Base-by-base conservation (phyloP, 2,888 invertebrate species). In the Heteropelma amictum region DNA sequence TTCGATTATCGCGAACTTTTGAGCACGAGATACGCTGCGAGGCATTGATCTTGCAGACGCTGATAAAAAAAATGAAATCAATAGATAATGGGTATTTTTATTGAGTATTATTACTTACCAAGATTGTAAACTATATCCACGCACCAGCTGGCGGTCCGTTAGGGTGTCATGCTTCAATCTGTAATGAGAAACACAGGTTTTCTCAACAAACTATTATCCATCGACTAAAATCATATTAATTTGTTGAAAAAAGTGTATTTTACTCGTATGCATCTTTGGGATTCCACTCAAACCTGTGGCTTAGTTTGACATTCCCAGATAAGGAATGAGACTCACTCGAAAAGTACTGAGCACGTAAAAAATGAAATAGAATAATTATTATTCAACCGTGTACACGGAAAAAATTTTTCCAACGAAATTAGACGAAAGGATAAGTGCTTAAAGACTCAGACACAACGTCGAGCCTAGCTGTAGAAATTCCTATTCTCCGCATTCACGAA, bases 91-190 rank as follows among this genome's bases (percentile, higher is more conserved):
- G 19, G n/a, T n/a, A n/a, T n/a, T n/a, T n/a, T 53, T 54, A 10
- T 12, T 4, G 14, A 28, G 6, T 19, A 19, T 26, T 23, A 54
- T n/a, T 35, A 83, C 85, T 87, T 80, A 88, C 88, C 87, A 84
- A 80, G 81, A 82, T 84, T 83, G 84, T 83, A 56, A 78, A 81
- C 81, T 82, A 84, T 85, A 81, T 83, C 80, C 83, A 81, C 82
- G 84, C 85, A 85, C 84, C 86, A 85, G 86, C 83, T 86, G 84
- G 82, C 85, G 81, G 85, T 84, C 84, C 82, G 84, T 85, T 86
- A 88, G 82, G 88, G 86, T 86, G 81, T 86, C 88, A 85, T 88
- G 85, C 83, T 84, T 85, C 82, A 82, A 86, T 86, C 88, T 89
- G 79, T 4, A 83, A 83, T 54, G 67, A 42, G 72, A 47, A 65